Percentiles rank a stretch among this genome's conserved stretches.
Evolutionary conservation across 2,797 vertebrate species (phyloP).

Genomic region (Triplophysa yarkandensis): DNA sequence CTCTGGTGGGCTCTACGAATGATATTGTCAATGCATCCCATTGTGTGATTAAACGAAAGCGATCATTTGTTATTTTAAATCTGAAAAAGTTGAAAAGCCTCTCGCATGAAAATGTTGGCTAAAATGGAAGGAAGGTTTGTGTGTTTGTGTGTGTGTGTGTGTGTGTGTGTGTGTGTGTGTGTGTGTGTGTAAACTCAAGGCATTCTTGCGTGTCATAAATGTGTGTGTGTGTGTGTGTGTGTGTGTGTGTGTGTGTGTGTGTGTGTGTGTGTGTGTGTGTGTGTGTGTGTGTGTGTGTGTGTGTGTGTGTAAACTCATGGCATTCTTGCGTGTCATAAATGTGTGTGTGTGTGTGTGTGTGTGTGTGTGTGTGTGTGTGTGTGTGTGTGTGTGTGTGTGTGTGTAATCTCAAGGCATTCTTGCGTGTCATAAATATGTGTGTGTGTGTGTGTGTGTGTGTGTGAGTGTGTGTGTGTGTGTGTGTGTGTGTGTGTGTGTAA

Average conservation of each 20-base stretch:
- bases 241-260: too few relatives aligned
- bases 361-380: conserved; percentile 7
- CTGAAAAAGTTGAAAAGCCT: too few relatives aligned
- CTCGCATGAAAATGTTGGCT: too few relatives aligned
- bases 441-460: too few relatives aligned
- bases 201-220: too few relatives aligned
- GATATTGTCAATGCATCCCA: not conserved
- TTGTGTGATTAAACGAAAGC: too few relatives aligned
- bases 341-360: not conserved
- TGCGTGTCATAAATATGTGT: conserved; percentile 15
- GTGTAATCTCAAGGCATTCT: conserved; percentile 1
- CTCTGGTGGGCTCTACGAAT: not conserved
- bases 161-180: too few relatives aligned
- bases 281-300: not conserved
- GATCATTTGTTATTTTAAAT: too few relatives aligned
- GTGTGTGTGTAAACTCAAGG: too few relatives aligned
- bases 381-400: not conserved
- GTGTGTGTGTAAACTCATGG: not conserved
- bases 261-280: conserved; percentile 16
- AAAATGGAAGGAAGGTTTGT: too few relatives aligned
- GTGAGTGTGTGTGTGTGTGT: conserved; percentile 7
- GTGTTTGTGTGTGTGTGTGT: conserved; percentile 1
- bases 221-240: too few relatives aligned
- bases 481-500: not conserved
- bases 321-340: conserved; percentile 19